These are phyloP conservation scores for Gallinago paraguaiae DNA, from an alignment of 2,113 vertebrate genomes.

Conservation along the genomic window DNA sequence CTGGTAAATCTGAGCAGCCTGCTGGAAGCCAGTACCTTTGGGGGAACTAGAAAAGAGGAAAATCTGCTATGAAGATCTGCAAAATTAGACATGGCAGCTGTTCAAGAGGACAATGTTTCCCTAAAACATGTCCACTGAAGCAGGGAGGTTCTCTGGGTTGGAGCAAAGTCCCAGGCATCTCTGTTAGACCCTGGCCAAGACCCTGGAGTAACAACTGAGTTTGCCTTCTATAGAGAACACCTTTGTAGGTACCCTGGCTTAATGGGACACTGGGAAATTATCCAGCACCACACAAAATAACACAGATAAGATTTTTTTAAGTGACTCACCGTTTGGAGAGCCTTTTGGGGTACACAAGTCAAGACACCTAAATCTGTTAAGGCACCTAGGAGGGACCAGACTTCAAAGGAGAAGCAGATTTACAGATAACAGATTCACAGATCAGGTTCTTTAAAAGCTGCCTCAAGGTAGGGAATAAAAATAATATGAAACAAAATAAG, in stretches of 20 bases:
- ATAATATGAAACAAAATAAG: neutral
- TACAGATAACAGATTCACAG: neutral
- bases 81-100: neutral
- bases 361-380: constrained; percentile 25
- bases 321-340: constrained; percentile 24
- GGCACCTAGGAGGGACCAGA: neutral
- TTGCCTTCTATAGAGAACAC: neutral
- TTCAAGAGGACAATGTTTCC: neutral
- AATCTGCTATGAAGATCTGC: neutral
- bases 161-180: neutral
- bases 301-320: neutral
- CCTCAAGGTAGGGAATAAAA: constrained; percentile 9
- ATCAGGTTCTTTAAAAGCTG: constrained; percentile 14
- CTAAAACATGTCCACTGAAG: neutral
- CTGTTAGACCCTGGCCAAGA: neutral
- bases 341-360: constrained; percentile 25
- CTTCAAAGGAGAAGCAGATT: constrained; percentile 26
- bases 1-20: neutral
- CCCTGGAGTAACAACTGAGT: neutral
- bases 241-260: neutral
- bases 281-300: neutral
- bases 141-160: neutral
- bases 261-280: neutral
- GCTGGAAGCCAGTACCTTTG: neutral
- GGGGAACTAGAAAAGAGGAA: neutral